phyloP scores from a whole-genome alignment of 23 tunicate species.

The Styela plicata region DNA sequence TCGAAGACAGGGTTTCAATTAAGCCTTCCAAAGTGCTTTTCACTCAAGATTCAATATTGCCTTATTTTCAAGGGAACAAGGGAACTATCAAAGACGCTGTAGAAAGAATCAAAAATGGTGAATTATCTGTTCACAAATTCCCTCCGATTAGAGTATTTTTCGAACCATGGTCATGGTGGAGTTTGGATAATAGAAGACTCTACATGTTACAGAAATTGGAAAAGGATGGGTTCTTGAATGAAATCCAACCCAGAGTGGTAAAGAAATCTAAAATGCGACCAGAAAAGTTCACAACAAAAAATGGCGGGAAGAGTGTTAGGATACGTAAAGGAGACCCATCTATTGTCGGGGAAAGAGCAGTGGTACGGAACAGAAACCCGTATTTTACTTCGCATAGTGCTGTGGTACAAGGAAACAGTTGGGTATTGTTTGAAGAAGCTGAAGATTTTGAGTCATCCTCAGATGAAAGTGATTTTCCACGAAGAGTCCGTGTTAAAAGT shows the following conservation, averaged over 20 bases:
- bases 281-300: background rate
- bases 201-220: background rate
- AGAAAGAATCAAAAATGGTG: background rate
- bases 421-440: too few species aligned
- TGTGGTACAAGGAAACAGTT: too few species aligned
- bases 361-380: too few species aligned
- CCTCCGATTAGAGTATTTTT: background rate
- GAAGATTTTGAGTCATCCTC: too few species aligned
- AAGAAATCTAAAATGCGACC: background rate
- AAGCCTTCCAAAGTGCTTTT: background rate
- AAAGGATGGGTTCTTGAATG: background rate
- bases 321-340: background rate
- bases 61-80: background rate
- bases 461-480: too few species aligned
- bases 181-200: conserved; percentile 16
- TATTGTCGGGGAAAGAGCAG: too few species aligned
- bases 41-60: background rate
- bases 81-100: background rate
- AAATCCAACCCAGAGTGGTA: background rate
- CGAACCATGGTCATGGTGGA: background rate
- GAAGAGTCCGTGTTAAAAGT: too few species aligned
- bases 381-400: too few species aligned
- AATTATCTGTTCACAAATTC: background rate
- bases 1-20: background rate
- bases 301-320: background rate